Evolutionary conservation across 2,888 invertebrate genomes (phyloP).

Genomic region (Mayetiola destructor): DNA sequence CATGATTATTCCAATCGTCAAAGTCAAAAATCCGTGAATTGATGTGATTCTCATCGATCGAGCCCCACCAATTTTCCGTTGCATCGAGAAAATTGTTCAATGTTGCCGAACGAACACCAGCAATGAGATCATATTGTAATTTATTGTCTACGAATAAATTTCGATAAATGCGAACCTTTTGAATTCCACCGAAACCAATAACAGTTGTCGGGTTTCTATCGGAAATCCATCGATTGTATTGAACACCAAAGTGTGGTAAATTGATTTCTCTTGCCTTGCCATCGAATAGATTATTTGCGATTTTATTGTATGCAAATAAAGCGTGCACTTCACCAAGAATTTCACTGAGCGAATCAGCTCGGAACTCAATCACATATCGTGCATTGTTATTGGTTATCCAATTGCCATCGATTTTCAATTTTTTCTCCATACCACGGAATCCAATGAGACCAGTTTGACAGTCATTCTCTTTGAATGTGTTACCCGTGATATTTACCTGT

Average conservation of each 20-base stretch:
- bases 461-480: slow-evolving; percentile 67
- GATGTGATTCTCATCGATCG: slow-evolving; percentile 55
- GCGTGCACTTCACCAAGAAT: slow-evolving; percentile 75
- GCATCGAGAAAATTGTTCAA: slow-evolving; percentile 78
- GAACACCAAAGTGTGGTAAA: slow-evolving; percentile 17
- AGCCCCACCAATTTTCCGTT: slow-evolving; percentile 95
- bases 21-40: slow-evolving; percentile 85
- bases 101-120: slow-evolving; percentile 79
- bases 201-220: slow-evolving; percentile 57
- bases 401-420: slow-evolving; percentile 69
- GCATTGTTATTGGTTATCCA: slow-evolving; percentile 66
- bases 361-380: slow-evolving; percentile 70
- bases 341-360: slow-evolving; percentile 84
- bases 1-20: slow-evolving; percentile 98
- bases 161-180: slow-evolving; percentile 77
- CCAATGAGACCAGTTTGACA: slow-evolving; percentile 69
- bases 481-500: slow-evolving; percentile 71
- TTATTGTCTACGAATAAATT: slow-evolving; percentile 77
- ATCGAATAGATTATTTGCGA: slow-evolving; percentile 52
- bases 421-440: slow-evolving; percentile 92
- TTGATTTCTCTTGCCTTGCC: slow-evolving; percentile 25
- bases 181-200: slow-evolving; percentile 84
- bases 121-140: slow-evolving; percentile 78
- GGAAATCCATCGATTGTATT: neutral
- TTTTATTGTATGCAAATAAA: slow-evolving; percentile 58